Evolutionary conservation across 2,888 invertebrate genomes (phyloP), one percentile per base, ranked within the genome.

Genomic region (Epistrophe eligans): DNA sequence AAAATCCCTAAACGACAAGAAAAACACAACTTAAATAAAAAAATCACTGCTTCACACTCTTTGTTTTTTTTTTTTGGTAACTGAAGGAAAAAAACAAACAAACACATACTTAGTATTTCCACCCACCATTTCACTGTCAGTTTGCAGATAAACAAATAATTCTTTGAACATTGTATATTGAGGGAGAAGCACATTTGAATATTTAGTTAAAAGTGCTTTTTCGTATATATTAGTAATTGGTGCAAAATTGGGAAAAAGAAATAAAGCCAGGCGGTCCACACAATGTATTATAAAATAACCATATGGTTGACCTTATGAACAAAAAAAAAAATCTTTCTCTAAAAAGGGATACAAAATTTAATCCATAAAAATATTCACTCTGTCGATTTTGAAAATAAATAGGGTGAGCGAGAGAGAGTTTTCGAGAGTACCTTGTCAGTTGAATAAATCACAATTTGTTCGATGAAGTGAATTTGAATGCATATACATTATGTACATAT

Each of bases 91-190:
- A 79, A 43, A 43, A 79, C 28, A 64, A 55, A 43, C 9, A 19
- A 28, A 67, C 17, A 72, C 17, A 66, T 17, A 50, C n/a, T 35
- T 50, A 40, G 40, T 60, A 74, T 74, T 57, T 70, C 72, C 84
- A 71, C 84, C 72, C 80, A 81, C 76, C 58, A 80, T 72, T 72
- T 81, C 60, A 73, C 58, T 66, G 76, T 66, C 80, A 57, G 55
- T 73, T 67, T 73, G 13, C 38, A 67, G 72, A 72, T 67, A 77
- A 77, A 81, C 77, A 72, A 76, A 79, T 15, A 60, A 40, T 17
- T 38, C 71, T 74, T 70, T 57, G 50, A 67, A 67, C 40, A 15
- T 19, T 40, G 52, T 38, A 28, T 55, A 17, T 19, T 40, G 52
- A 38, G 38, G 62, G 24, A 35, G 32, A 10, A 13, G 15, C 17